Conservation (phyloP, 2,888 invertebrate genomes). For the Heliconius sara region DNA sequence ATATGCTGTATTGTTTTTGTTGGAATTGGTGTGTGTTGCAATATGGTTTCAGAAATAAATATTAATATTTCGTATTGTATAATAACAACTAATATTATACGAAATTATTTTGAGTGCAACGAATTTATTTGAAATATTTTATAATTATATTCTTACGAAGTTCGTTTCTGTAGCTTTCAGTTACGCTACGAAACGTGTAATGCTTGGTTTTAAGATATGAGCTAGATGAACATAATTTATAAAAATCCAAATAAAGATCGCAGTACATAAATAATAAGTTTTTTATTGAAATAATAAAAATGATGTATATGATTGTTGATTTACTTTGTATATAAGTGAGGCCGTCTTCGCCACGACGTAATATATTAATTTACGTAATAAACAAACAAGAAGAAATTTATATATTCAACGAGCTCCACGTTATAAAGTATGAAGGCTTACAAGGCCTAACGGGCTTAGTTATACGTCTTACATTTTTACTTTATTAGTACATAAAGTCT, state of each 20-base stretch:
- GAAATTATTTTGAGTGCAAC: neutral
- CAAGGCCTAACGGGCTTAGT: conserved; percentile 65
- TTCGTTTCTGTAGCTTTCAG: neutral
- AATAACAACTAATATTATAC: neutral
- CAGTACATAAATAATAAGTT: neutral
- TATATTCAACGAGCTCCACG: conserved; percentile 52
- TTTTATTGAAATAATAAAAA: too few species aligned
- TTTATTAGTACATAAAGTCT: conserved; percentile 69
- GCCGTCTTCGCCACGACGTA: neutral
- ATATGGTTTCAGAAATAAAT: neutral
- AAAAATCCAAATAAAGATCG: neutral
- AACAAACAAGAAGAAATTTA: conserved; percentile 23
- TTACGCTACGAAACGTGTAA: too few species aligned
- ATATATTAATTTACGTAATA: conserved; percentile 8
- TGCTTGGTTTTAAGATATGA: too few species aligned
- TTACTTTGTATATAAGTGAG: too few species aligned
- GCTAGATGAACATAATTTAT: neutral
- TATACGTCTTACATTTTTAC: conserved; percentile 68
- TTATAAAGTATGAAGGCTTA: conserved; percentile 69
- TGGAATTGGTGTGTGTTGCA: neutral
- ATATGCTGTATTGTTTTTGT: neutral
- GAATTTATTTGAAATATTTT: neutral
- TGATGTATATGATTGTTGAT: too few species aligned
- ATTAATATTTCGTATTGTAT: neutral
- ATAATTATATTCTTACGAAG: neutral